These are phyloP conservation scores for Ammospiza maritima DNA, from an alignment of 2,797 vertebrate genomes.

Conservation along the genomic window DNA sequence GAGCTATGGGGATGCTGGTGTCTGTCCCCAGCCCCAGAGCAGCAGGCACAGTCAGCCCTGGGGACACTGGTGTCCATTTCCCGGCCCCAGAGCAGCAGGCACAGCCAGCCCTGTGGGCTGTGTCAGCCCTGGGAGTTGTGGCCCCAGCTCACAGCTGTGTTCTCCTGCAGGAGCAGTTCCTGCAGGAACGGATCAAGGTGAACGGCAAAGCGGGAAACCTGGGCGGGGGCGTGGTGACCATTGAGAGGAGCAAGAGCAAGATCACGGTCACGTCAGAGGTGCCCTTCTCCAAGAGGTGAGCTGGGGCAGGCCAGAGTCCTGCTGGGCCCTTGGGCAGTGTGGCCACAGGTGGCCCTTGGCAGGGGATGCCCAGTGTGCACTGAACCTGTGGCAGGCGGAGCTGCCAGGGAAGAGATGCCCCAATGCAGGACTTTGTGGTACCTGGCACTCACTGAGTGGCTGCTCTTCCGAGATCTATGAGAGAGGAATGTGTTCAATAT, in stretches of 20 bases:
- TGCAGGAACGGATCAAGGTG: slow-evolving; percentile 97
- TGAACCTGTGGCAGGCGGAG: neutral
- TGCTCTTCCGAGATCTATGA: neutral
- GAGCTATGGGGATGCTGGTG: rapidly evolving
- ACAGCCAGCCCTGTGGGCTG: rapidly evolving
- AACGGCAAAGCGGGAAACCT: slow-evolving; percentile 96
- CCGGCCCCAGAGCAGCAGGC: neutral
- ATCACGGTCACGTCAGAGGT: slow-evolving; percentile 95
- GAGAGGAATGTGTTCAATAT: rapidly evolving
- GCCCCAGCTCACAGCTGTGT: rapidly evolving
- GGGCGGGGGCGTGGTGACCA: slow-evolving; percentile 92
- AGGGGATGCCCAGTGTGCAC: rapidly evolving
- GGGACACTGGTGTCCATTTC: neutral
- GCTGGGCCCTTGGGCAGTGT: rapidly evolving
- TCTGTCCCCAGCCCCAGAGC: too few species aligned
- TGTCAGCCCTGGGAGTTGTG: neutral
- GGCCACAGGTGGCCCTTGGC: rapidly evolving
- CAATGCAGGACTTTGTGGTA: rapidly evolving
- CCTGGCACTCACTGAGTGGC: rapidly evolving
- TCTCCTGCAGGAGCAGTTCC: slow-evolving; percentile 90
- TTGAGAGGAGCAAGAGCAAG: slow-evolving; percentile 97
- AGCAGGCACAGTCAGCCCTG: rapidly evolving
- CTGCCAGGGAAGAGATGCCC: rapidly evolving
- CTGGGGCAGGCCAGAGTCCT: rapidly evolving
- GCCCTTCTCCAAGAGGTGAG: slow-evolving; percentile 96